Conservation (phyloP, 2,113 vertebrate genomes). For the Halcyon senegalensis region DNA sequence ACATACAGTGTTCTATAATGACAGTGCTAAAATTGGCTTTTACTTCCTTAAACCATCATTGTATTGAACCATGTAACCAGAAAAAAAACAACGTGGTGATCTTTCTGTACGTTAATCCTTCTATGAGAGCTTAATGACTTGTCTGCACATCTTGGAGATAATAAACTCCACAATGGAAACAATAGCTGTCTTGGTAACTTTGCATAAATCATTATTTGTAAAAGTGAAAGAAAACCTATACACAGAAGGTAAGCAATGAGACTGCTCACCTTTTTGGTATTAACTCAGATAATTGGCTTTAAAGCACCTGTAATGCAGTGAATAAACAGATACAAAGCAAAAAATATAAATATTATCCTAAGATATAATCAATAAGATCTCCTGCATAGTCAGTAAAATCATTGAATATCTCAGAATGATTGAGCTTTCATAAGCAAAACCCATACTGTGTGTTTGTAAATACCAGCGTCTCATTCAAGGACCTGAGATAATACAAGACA, state of each 20-base stretch:
- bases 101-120: slow-evolving; percentile 74
- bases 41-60: slow-evolving; percentile 74
- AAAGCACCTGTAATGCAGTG: slow-evolving; percentile 22
- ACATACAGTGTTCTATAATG: slow-evolving; percentile 54
- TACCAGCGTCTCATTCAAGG: neutral
- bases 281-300: slow-evolving; percentile 45
- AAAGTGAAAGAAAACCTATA: slow-evolving; percentile 75
- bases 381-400: slow-evolving; percentile 15
- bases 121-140: slow-evolving; percentile 75
- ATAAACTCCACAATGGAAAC: slow-evolving; percentile 76
- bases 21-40: slow-evolving; percentile 73
- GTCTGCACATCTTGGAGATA: slow-evolving; percentile 77
- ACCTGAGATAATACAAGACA: neutral
- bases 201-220: slow-evolving; percentile 80
- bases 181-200: slow-evolving; percentile 73
- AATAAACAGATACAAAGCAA: slow-evolving; percentile 48
- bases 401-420: slow-evolving; percentile 43
- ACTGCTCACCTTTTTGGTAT: slow-evolving; percentile 57
- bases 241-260: slow-evolving; percentile 16
- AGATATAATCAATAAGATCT: slow-evolving; percentile 47
- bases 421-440: slow-evolving; percentile 16
- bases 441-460: neutral
- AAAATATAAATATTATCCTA: slow-evolving; percentile 53
- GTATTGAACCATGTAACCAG: slow-evolving; percentile 79
- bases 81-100: slow-evolving; percentile 78